A percentile compares a stretch with the other conserved stretches of the same genome.
phyloP scores from a whole-genome alignment of 2,888 invertebrate species.

The Euplagia quadripunctaria region DNA sequence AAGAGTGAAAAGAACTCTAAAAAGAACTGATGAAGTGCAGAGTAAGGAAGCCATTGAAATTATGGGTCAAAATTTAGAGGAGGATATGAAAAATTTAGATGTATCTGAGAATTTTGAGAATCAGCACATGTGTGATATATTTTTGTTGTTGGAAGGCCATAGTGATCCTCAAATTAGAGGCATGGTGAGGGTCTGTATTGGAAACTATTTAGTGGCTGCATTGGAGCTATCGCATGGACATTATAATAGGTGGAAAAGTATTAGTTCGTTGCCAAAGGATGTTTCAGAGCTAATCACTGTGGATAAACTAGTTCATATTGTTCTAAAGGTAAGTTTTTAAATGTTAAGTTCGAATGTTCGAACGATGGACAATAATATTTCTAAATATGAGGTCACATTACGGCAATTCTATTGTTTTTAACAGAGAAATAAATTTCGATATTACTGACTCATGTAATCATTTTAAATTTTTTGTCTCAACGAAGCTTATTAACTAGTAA shows the following conservation, averaged over 20 bases:
- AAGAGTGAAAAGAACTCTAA: conserved; percentile 56
- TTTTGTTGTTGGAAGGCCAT: conserved; percentile 90
- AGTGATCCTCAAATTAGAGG: conserved; percentile 94
- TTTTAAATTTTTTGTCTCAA: too few relatives aligned
- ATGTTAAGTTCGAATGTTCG: too few relatives aligned
- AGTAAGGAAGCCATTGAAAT: conserved; percentile 37
- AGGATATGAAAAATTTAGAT: conserved; percentile 55
- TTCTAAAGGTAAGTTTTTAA: conserved; percentile 87
- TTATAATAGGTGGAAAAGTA: conserved; percentile 83
- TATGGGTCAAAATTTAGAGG: conserved; percentile 31
- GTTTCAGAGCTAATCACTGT: conserved; percentile 74
- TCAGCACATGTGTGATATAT: conserved; percentile 91
- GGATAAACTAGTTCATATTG: conserved; percentile 82
- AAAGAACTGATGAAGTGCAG: conserved; percentile 64
- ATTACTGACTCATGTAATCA: too few relatives aligned
- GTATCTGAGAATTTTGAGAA: conserved; percentile 64
- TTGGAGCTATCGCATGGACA: conserved; percentile 86
- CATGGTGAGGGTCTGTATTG: conserved; percentile 89
- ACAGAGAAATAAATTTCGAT: too few relatives aligned
- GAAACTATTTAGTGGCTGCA: conserved; percentile 89
- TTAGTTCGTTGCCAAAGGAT: conserved; percentile 71
- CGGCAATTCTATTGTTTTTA: not conserved
- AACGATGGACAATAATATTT: too few relatives aligned
- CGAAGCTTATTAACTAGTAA: too few relatives aligned
- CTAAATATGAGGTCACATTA: too few relatives aligned